Base-by-base conservation (phyloP, 2,113 vertebrate species). In the Gasterosteus nipponicus region DNA sequence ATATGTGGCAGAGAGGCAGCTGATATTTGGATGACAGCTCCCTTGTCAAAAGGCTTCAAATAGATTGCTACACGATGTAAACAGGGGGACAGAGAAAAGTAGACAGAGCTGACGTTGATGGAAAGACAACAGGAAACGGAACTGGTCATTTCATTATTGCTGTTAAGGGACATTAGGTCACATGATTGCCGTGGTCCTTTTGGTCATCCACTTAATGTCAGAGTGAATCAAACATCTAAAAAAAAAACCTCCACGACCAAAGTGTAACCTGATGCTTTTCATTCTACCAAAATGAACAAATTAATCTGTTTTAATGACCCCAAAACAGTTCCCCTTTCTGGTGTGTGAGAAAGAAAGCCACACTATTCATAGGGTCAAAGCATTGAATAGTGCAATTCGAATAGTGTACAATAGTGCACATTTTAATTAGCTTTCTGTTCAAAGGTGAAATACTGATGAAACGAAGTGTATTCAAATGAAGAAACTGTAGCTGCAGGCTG, bases 71-170 rank as follows among this genome's bases (percentile, higher is more conserved):
- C 72, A 75, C 74, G 67, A 79, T 69, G 77, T 82, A 90, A 86
- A 92, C 77, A 85, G 47, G 68, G 72, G 70, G 68, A 87, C 85
- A 83, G 66, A 65, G 66, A 69, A 58, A 70, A 46, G 35, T 38
- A 75, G 73, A 80, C 46, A 84, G 78, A 82, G 58, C 60, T 26
- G 29, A 12, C 15, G 57, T 38, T 39, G 60, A 68, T 29, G 22
- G 39, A 26, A 73, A 53, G 26, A 80, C 73, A 68, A 19, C 38
- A 5, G 6, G 2, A 1, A 71, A 63, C 12, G 31, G 56, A 49
- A 54, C 4, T 10, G 41, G 75, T 79, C 3, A 15, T 77, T 57
- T 59, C 14, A 56, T 49, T 15, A 14, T 63, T 58, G 46, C 15
- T 49, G 42, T 46, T 5, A 44, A 73, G 46, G n/a, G 19, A 22